These are phyloP conservation scores for Australoheros scitulus DNA, from an alignment of 2,113 vertebrate species.

Conservation along the genomic window DNA sequence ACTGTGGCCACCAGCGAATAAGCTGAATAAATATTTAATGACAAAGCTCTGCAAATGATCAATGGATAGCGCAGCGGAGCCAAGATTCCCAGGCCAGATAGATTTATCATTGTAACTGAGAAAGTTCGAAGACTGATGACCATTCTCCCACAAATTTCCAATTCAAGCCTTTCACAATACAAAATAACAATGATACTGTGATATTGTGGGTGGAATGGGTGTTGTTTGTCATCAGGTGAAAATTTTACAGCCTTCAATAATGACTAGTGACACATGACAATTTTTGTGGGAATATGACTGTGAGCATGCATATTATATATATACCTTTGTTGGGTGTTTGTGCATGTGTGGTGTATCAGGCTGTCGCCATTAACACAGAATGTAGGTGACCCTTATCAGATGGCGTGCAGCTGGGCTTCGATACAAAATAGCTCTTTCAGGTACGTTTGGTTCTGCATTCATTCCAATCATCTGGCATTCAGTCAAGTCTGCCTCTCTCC, in stretches of 20 bases:
- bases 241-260: background rate
- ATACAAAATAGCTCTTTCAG: slow-evolving; percentile 57
- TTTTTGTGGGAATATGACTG: background rate
- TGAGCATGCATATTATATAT: background rate
- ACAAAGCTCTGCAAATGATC: slow-evolving; percentile 62
- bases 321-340: background rate
- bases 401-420: background rate
- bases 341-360: background rate
- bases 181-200: slow-evolving; percentile 27
- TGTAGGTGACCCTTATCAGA: slow-evolving; percentile 39
- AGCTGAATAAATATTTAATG: slow-evolving; percentile 72
- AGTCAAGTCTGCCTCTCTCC: slow-evolving; percentile 33
- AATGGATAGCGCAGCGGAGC: slow-evolving; percentile 51
- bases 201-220: background rate
- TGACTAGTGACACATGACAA: background rate
- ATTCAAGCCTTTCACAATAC: slow-evolving; percentile 33
- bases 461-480: slow-evolving; percentile 56
- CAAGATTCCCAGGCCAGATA: slow-evolving; percentile 37
- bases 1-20: slow-evolving; percentile 52
- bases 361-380: background rate
- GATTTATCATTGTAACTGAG: slow-evolving; percentile 54
- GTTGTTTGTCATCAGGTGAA: slow-evolving; percentile 14
- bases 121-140: slow-evolving; percentile 46
- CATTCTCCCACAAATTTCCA: slow-evolving; percentile 22
- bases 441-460: slow-evolving; percentile 51